Percentiles rank a stretch among this genome's conserved stretches.
Evolutionary conservation across 2,113 vertebrate species (phyloP).

Genomic region (Melanocharis versteri): DNA sequence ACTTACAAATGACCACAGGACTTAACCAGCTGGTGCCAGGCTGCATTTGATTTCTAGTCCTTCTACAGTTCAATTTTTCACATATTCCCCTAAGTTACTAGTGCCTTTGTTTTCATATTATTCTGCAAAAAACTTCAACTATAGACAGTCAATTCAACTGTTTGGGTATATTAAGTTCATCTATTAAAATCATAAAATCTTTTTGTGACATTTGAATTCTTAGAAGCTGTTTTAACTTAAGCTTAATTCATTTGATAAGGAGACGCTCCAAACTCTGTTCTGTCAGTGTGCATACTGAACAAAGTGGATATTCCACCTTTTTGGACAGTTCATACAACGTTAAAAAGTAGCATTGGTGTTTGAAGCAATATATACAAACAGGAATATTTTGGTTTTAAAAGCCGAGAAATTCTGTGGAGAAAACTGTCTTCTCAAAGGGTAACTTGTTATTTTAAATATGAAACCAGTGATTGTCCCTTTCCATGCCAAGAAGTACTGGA

Average conservation of each 20-base stretch:
- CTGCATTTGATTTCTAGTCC: background rate
- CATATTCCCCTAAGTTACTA: background rate
- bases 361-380: background rate
- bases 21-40: background rate
- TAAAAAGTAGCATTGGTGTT: background rate
- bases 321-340: background rate
- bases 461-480: background rate
- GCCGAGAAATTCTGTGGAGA: background rate
- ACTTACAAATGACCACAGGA: background rate
- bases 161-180: background rate
- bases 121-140: background rate
- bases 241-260: background rate
- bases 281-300: background rate
- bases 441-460: background rate
- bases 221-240: background rate
- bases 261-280: background rate
- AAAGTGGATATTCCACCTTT: background rate
- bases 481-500: background rate
- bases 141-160: background rate
- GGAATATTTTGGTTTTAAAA: constrained; percentile 7
- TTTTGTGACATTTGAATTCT: background rate
- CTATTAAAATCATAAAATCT: background rate
- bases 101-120: background rate
- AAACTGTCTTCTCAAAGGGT: background rate
- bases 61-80: background rate